Evolutionary conservation across 1,140 invertebrate genomes (phyloP).

Genomic region (Callitettix versicolor): DNA sequence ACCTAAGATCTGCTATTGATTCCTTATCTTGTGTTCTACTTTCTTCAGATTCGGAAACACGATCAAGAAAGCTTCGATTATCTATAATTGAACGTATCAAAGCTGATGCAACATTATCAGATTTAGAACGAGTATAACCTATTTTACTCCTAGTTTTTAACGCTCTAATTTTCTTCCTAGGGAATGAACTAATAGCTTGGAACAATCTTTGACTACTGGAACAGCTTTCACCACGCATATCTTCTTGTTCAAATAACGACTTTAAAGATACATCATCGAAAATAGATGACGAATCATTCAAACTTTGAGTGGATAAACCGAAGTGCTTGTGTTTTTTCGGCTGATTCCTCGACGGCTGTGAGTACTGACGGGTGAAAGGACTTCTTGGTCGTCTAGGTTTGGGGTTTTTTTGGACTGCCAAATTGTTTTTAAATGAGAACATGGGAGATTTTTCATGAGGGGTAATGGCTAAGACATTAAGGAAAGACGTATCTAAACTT

Average conservation of each 20-base stretch:
- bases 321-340: neutral
- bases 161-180: constrained; percentile 39
- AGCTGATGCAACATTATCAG: neutral
- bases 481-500: neutral
- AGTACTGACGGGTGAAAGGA: neutral
- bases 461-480: constrained; percentile 1
- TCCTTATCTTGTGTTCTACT: neutral
- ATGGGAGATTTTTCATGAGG: neutral
- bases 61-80: neutral
- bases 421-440: neutral
- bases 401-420: neutral
- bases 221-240: constrained; percentile 37
- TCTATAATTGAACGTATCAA: constrained; percentile 20
- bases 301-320: constrained; percentile 6
- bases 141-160: neutral
- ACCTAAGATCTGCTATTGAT: constrained; percentile 7
- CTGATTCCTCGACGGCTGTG: neutral
- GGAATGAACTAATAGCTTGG: constrained; percentile 23
- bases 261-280: constrained; percentile 33
- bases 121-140: neutral
- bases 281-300: neutral
- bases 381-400: neutral
- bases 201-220: constrained; percentile 6
- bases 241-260: constrained; percentile 42
- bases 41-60: constrained; percentile 14